phyloP scores from a whole-genome alignment of 2,113 vertebrate species.

The Pollachius pollachius region DNA sequence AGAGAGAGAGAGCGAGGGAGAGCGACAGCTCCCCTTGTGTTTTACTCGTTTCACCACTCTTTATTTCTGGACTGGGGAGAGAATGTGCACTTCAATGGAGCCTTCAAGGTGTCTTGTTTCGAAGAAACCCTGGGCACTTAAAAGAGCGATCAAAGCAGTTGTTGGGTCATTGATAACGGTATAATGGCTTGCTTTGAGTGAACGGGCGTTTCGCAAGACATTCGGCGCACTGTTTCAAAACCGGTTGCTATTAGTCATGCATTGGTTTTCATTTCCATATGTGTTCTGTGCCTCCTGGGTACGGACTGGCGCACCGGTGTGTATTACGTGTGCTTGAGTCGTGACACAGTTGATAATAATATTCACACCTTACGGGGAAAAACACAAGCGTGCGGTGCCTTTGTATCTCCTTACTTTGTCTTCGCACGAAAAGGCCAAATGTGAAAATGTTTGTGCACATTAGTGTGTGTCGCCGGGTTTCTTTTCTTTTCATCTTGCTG shows the following conservation, averaged over 20 bases:
- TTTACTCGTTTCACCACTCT: slow-evolving; percentile 48
- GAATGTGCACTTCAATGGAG: slow-evolving; percentile 28
- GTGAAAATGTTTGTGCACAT: too few relatives aligned
- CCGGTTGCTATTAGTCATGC: slow-evolving; percentile 63
- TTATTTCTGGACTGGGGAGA: slow-evolving; percentile 36
- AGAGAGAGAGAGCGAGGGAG: slow-evolving; percentile 29
- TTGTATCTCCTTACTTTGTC: slow-evolving; percentile 48
- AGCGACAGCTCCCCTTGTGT: slow-evolving; percentile 55
- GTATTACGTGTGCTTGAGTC: slow-evolving; percentile 37
- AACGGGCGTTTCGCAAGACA: slow-evolving; percentile 48
- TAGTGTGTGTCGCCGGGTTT: slow-evolving; percentile 37
- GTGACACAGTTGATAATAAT: slow-evolving; percentile 50
- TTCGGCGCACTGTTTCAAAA: slow-evolving; percentile 52
- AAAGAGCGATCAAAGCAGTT: slow-evolving; percentile 57
- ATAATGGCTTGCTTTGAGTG: slow-evolving; percentile 64
- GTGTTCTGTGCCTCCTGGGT: slow-evolving; percentile 55
- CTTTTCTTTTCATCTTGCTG: slow-evolving; percentile 40
- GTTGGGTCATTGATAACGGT: slow-evolving; percentile 57
- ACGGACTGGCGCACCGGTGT: slow-evolving; percentile 42
- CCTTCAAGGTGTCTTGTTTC: slow-evolving; percentile 35
- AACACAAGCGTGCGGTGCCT: slow-evolving; percentile 42
- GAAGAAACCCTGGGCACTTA: slow-evolving; percentile 42
- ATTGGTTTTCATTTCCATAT: slow-evolving; percentile 65
- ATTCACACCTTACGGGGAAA: slow-evolving; percentile 66
- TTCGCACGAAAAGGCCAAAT: slow-evolving; percentile 41